A percentile compares a stretch with the other conserved stretches of the same genome.
Evolutionary conservation across 1,140 invertebrate species (phyloP).

Genomic region (Bacillus rossius): DNA sequence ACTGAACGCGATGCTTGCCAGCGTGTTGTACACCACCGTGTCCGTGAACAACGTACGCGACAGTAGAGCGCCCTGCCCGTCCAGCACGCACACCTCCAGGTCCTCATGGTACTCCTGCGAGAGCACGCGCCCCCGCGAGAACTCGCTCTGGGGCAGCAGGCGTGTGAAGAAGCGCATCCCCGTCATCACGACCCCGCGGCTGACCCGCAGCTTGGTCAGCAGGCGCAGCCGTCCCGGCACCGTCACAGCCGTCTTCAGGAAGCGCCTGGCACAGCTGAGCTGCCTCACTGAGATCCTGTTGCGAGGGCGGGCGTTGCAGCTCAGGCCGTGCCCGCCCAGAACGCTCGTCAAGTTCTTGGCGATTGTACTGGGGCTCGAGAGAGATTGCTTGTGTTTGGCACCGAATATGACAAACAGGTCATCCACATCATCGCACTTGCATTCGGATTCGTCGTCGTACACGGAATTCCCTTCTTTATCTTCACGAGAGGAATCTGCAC

Average conservation of each 20-base stretch:
- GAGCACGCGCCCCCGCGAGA: neutral
- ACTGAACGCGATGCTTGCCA: constrained; percentile 4
- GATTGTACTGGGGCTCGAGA: neutral
- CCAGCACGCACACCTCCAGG: constrained; percentile 6
- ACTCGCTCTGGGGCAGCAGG: constrained; percentile 1
- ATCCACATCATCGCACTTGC: no score
- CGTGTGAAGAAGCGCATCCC: constrained; percentile 10
- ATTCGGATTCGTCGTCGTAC: no score
- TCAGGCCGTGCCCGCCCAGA: neutral
- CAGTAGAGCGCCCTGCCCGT: neutral
- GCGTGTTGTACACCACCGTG: constrained; percentile 7
- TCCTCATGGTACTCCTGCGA: constrained; percentile 4
- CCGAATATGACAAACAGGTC: no score
- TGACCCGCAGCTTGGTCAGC: neutral
- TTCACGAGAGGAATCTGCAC: no score
- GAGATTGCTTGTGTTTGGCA: neutral
- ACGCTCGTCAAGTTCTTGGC: neutral
- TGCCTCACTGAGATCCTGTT: neutral
- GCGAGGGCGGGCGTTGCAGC: neutral
- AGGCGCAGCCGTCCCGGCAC: constrained; percentile 4
- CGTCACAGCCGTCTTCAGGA: constrained; percentile 10
- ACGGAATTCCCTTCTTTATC: no score
- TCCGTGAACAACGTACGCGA: constrained; percentile 6
- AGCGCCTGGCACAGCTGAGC: constrained; percentile 3
- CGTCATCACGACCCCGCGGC: neutral